These are phyloP conservation scores for Serripes groenlandicus DNA, from an alignment of 2,888 invertebrate genomes.

Conservation along the genomic window DNA sequence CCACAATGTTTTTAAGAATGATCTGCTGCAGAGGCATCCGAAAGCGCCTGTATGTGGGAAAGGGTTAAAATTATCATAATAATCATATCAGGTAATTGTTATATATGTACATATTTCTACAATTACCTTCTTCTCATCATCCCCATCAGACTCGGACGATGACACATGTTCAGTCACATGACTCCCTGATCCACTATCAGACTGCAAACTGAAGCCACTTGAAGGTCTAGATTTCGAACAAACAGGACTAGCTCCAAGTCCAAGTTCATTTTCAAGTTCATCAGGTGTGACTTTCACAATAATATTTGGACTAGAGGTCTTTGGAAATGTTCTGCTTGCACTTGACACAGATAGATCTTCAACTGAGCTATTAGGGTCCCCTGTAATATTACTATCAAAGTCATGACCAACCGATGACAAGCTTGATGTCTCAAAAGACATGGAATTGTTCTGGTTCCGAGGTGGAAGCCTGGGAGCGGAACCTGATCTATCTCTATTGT, in stretches of 20 bases:
- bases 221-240: slow-evolving; percentile 56
- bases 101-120: neutral
- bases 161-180: slow-evolving; percentile 62
- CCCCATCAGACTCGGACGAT: slow-evolving; percentile 73
- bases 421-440: slow-evolving; percentile 64
- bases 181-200: slow-evolving; percentile 65
- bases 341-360: slow-evolving; percentile 62
- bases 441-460: slow-evolving; percentile 59
- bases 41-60: neutral
- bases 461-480: slow-evolving; percentile 77
- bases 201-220: slow-evolving; percentile 70
- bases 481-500: slow-evolving; percentile 30
- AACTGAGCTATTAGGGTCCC: slow-evolving; percentile 55
- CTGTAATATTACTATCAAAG: slow-evolving; percentile 54
- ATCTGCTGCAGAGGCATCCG: neutral
- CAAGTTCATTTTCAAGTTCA: slow-evolving; percentile 48
- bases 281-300: slow-evolving; percentile 21
- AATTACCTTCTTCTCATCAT: slow-evolving; percentile 60
- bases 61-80: neutral
- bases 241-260: slow-evolving; percentile 27
- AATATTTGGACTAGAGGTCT: slow-evolving; percentile 60
- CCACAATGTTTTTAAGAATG: neutral
- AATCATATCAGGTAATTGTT: neutral
- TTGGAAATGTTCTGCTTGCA: slow-evolving; percentile 49
- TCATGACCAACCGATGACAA: slow-evolving; percentile 59